Evolutionary conservation across 64 coral and sea anemone species (phyloP).

Genomic region (Hydrozoanthus tunicans): DNA sequence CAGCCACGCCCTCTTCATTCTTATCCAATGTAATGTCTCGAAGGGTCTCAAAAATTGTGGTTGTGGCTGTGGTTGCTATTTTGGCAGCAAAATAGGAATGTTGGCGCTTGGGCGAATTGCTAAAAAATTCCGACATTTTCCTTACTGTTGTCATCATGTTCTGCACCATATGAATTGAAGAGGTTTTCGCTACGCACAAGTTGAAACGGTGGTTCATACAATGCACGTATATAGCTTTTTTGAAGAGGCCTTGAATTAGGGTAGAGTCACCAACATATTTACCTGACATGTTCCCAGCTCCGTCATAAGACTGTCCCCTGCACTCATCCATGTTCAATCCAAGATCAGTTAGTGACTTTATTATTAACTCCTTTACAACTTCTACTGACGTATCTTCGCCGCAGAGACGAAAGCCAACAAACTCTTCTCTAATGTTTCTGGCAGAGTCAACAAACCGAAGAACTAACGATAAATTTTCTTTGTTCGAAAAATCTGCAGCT

Average conservation of each 20-base stretch:
- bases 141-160: conserved; percentile 64
- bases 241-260: conserved; percentile 14
- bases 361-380: conserved; percentile 61
- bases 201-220: conserved; percentile 65
- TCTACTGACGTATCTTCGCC: conserved; percentile 26
- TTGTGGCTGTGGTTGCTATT: conserved; percentile 40
- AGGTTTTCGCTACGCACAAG: conserved; percentile 52
- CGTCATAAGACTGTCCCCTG: conserved; percentile 63
- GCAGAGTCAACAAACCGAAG: conserved; percentile 62
- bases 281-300: conserved; percentile 58
- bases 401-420: conserved; percentile 56
- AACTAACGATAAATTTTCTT: conserved; percentile 66
- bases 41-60: conserved; percentile 15
- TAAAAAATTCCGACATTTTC: conserved; percentile 63
- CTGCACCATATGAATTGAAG: conserved; percentile 43
- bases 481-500: conserved; percentile 65
- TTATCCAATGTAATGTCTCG: conserved; percentile 36
- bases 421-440: conserved; percentile 62
- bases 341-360: conserved; percentile 57
- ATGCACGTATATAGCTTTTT: conserved; percentile 61
- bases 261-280: conserved; percentile 39
- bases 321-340: conserved; percentile 63
- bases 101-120: conserved; percentile 61
- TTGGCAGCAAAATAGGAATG: conserved; percentile 47
- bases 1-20: conserved; percentile 40